Evolutionary conservation across 2,113 vertebrate genomes (phyloP).

Genomic region (Dasypus novemcinctus): DNA sequence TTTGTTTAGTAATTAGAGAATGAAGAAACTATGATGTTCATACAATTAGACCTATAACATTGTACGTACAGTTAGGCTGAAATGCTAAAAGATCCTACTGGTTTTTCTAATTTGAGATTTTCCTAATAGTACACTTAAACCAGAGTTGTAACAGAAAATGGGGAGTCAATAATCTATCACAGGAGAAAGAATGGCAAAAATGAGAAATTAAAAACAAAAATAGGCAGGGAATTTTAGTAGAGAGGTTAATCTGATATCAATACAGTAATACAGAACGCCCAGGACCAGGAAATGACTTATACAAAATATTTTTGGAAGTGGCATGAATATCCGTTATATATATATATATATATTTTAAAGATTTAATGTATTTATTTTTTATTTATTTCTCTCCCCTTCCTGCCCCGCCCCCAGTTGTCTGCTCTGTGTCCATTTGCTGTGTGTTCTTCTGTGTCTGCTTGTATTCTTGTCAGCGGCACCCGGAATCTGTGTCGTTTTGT

Average conservation of each 20-base stretch:
- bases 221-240: not conserved
- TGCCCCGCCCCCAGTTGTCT: too few species aligned
- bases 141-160: not conserved
- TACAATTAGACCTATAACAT: not conserved
- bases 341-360: too few species aligned
- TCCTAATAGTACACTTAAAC: not conserved
- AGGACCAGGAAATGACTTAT: not conserved
- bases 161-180: not conserved
- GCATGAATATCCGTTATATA: not conserved
- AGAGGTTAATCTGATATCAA: constrained; percentile 12
- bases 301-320: not conserved
- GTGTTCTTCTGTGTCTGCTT: too few species aligned
- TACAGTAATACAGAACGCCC: not conserved
- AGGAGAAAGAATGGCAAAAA: constrained; percentile 6
- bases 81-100: not conserved
- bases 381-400: too few species aligned
- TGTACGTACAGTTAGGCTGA: not conserved
- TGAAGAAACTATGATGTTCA: not conserved
- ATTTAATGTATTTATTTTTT: too few species aligned
- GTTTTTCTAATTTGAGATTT: constrained; percentile 25
- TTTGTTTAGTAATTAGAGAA: not conserved
- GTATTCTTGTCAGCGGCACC: too few species aligned
- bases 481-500: too few species aligned
- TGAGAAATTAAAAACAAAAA: not conserved
- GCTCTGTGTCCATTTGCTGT: too few species aligned